Base-by-base conservation (phyloP, 2,797 vertebrate species). In the Arnoldichthys spilopterus region DNA sequence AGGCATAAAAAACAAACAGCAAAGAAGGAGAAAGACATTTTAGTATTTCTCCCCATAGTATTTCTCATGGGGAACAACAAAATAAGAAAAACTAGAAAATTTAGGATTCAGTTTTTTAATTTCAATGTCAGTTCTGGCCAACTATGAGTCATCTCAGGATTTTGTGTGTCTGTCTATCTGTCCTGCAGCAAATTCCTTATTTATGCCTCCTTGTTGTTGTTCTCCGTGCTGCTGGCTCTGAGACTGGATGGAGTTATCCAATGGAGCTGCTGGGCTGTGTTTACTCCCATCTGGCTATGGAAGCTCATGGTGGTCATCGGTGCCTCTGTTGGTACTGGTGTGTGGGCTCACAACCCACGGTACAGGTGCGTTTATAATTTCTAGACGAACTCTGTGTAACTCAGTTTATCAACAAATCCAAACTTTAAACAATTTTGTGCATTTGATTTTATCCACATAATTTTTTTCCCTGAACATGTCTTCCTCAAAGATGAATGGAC, bases 201-300 rank as follows among this genome's bases (percentile, higher is more conserved):
- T 86, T 99, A 99, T 82, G 94, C 96, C 28, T 99, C 97, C 67
- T 90, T 99, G 89, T 92, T 99, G 91, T 95, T 99, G 3, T 99
- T 99, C 90, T 99, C 98, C 0, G 95, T 99, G 87, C 82, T 99
- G 89, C 94, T 99, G 51, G 95, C 97, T 18, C 87, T 99, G 73
- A 94, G 95, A 79, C 90, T 99, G 89, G 98, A 99, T 91, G 96
- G 95, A 30, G 94, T 98, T 87, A 97, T 99, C 80, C 95, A 97
- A 47, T 99, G 97, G 96, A 98, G 95, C 87, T 98, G 96, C 90
- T 99, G 98, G 98, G 97, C 96, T 0, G 97, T 99, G 16, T 99
- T 99, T 90, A 92, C 96, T 15, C 98, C 98, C 0, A 94, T 99
- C 90, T 99, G 98, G 98, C 93, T 99, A 2, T 99, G 98, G 98